Conservation (phyloP, 2,113 vertebrate species). For the Melanerpes formicivorus region DNA sequence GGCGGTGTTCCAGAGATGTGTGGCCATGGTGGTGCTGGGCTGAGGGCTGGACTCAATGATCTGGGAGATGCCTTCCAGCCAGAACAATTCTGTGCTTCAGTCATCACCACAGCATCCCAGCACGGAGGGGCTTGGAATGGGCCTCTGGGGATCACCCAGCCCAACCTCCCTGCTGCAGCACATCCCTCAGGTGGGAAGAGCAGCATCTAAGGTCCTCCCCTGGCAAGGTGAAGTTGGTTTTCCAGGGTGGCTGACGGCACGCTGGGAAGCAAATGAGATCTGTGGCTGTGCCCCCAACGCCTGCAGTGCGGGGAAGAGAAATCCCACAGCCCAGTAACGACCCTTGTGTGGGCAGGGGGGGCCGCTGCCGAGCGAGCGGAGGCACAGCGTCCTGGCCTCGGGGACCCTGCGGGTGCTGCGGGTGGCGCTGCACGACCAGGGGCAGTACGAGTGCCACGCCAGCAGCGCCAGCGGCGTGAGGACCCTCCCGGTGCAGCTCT, state of each 20-base stretch:
- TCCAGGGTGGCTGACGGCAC: neutral
- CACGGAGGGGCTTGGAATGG: too few relatives aligned
- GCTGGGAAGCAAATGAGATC: neutral
- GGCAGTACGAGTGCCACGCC: conserved; percentile 76
- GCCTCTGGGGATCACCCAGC: too few relatives aligned
- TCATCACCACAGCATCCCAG: too few relatives aligned
- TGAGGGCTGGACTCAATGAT: too few relatives aligned
- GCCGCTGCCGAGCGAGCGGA: conserved; percentile 58
- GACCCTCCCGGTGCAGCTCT: conserved; percentile 44
- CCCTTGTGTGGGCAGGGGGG: conserved; percentile 21
- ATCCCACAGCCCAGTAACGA: fast-evolving
- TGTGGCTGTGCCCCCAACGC: too few relatives aligned
- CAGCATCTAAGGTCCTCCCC: neutral
- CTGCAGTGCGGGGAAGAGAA: neutral
- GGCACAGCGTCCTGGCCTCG: conserved; percentile 65
- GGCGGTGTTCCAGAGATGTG: too few relatives aligned
- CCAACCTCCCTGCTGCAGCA: too few relatives aligned
- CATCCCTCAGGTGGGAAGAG: neutral
- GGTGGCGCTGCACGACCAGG: conserved; percentile 71
- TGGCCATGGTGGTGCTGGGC: too few relatives aligned
- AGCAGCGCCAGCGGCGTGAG: conserved; percentile 65
- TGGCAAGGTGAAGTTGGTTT: neutral
- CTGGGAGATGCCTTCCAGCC: too few relatives aligned
- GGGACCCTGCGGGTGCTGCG: conserved; percentile 63
- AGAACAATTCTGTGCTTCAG: too few relatives aligned